Evolutionary conservation across 2,797 vertebrate genomes (phyloP).

Genomic region (Varecia variegata): DNA sequence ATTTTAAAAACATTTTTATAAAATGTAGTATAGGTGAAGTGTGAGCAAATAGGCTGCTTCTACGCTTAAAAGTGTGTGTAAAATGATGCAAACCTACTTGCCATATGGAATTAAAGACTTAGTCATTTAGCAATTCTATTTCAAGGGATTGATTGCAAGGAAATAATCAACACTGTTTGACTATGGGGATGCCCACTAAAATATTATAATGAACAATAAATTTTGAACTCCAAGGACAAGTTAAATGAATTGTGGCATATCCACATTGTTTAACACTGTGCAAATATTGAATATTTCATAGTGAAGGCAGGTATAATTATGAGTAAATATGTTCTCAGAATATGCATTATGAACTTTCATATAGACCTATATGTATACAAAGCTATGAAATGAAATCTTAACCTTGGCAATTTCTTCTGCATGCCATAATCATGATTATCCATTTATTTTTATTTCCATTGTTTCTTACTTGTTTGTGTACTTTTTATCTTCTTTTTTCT

Average conservation of each 20-base stretch:
- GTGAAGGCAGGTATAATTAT: not conserved
- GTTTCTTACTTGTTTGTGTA: not conserved
- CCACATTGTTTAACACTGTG: not conserved
- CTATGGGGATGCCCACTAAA: not conserved
- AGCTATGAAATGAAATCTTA: not conserved
- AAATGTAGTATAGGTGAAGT: not conserved
- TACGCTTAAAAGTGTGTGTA: not conserved
- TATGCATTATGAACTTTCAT: not conserved
- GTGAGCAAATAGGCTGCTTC: not conserved
- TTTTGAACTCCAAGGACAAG: not conserved
- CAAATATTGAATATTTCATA: not conserved
- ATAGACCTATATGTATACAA: not conserved
- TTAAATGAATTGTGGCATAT: not conserved
- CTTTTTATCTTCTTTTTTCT: not conserved
- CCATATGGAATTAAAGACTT: not conserved
- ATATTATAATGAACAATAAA: not conserved
- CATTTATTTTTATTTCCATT: not conserved
- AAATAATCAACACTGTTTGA: not conserved
- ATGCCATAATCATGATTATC: not conserved
- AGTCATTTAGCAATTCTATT: not conserved
- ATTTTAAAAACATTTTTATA: not conserved
- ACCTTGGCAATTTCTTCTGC: not conserved
- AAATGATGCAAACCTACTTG: not conserved
- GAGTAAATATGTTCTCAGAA: not conserved
- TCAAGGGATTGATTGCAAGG: not conserved